Evolutionary conservation across 2,113 vertebrate genomes (phyloP).

Genomic region (Elephas maximus): DNA sequence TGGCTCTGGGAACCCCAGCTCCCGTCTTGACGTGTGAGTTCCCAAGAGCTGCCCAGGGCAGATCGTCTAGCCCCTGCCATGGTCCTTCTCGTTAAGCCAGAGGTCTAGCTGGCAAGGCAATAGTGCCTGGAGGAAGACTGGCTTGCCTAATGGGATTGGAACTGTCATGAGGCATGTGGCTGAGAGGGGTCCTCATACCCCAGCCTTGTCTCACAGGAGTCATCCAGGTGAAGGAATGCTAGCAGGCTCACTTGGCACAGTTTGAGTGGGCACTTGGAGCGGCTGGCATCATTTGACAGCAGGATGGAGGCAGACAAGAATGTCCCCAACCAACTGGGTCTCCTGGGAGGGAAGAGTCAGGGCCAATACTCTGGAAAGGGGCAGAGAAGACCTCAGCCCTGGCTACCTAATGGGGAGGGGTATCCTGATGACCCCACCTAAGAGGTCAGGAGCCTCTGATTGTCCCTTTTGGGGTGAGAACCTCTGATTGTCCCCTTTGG

Average conservation of each 20-base stretch:
- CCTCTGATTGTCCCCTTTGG: background rate
- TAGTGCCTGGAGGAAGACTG: background rate
- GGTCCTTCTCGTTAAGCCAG: background rate
- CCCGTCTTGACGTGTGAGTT: background rate
- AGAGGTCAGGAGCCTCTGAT: background rate
- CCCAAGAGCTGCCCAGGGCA: background rate
- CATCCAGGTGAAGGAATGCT: background rate
- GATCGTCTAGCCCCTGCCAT: background rate
- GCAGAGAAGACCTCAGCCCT: background rate
- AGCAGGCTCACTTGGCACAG: background rate
- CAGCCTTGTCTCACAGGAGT: background rate
- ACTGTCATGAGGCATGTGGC: background rate
- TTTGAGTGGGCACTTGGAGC: background rate
- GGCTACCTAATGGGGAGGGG: background rate
- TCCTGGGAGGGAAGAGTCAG: too few relatives aligned
- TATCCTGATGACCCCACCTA: background rate
- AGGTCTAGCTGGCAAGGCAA: background rate
- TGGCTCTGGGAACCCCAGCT: background rate
- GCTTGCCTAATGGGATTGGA: background rate
- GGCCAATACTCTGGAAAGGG: background rate
- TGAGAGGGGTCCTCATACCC: background rate
- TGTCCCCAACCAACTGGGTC: background rate
- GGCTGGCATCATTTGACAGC: background rate
- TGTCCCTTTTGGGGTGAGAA: too few relatives aligned
- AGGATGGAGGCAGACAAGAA: background rate